Base-by-base conservation (phyloP, 2,797 vertebrate genomes). In the Artibeus lituratus region DNA sequence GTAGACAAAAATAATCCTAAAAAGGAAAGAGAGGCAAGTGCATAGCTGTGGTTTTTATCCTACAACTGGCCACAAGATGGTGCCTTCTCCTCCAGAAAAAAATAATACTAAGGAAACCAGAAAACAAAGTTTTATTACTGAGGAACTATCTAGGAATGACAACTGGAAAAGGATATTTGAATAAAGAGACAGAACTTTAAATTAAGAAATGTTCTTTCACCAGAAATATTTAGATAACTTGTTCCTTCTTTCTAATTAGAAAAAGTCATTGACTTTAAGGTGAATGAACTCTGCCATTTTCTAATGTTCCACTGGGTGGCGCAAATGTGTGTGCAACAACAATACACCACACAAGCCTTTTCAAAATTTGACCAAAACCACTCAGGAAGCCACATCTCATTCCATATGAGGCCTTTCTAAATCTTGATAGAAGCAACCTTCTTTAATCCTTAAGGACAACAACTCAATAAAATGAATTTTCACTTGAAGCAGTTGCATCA, bases 11-110 rank as follows among this genome's bases (percentile, higher is more conserved):
- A 14, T 9, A 91, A 92, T 22, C 35, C 16, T 53, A 35, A 26
- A 39, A 57, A 62, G 0, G 1, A 5, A n/a, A 65, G 84, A 87
- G 47, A 10, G 39, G 26, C 7, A 90, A 87, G 35, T 1, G 14
- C 1, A 1, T 12, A 4, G 10, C 69, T 53, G 55, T 57, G 24
- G 19, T 10, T 86, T 67, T 94, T 57, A 88, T 95, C 51, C 72
- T 85, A 82, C 9, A 74, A 35, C 3, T 85, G 73, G 89, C 96
- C 97, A 96, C 96, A 90, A 97, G 96, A 95, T 97, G 97, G 96
- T 39, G 91, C 77, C 59, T 78, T 94, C 29, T 51, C 44, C 65
- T 90, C 26, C 67, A 14, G 15, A 42, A 91, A 82, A 70, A 42
- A 44, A 44, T 32, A 87, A 90, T 51, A 32, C 10, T 0, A 15